Base-by-base conservation (phyloP, 2,113 vertebrate species). In the Meleagris gallopavo region DNA sequence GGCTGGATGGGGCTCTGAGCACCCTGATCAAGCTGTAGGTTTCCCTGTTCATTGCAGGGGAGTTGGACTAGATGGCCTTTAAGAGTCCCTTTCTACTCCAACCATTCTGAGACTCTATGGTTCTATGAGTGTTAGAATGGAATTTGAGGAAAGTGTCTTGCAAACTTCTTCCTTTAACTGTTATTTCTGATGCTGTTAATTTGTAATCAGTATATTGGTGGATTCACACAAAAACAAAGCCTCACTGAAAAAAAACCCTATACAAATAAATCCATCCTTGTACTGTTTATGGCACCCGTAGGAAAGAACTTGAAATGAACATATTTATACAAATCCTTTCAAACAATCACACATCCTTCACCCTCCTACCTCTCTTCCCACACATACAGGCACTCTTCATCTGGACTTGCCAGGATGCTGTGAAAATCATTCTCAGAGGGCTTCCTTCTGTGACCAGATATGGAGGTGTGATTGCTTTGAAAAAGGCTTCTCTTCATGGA, bases 321-420 rank as follows among this genome's bases (percentile, higher is more conserved):
- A 30, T 76, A 76, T 83, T 90, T 66, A 78, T 69, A 82, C 34
- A 79, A 82, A 40, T 82, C 16, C 90, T 90, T 78, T 74, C 65
- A 62, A 88, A 65, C 52, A 67, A 15, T 29, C 19, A 54, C 57
- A 45, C 19, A 30, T 67, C 38, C 34, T 83, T 45, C 32, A 17
- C 9, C 13, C 18, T 83, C 14, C 65, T 55, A 5, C 21, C 4
- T 82, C 85, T 76, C 24, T 67, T 57, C 22, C 45, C 25, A 65
- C 57, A 34, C 38, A 80, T 80, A 41, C 5, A 60, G 80, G 22
- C 32, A 72, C 34, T 8, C 43, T 65, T 18, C 32, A 43, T 52
- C 14, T 2, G 3, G 62, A 91, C 84, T 77, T 94, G 92, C 82
- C 82, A 94, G 86, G 86, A 76, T 92, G 45, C 79, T 38, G 81